These are phyloP conservation scores for Hypolimnas misippus DNA, from an alignment of 2,888 invertebrate species.

Conservation along the genomic window DNA sequence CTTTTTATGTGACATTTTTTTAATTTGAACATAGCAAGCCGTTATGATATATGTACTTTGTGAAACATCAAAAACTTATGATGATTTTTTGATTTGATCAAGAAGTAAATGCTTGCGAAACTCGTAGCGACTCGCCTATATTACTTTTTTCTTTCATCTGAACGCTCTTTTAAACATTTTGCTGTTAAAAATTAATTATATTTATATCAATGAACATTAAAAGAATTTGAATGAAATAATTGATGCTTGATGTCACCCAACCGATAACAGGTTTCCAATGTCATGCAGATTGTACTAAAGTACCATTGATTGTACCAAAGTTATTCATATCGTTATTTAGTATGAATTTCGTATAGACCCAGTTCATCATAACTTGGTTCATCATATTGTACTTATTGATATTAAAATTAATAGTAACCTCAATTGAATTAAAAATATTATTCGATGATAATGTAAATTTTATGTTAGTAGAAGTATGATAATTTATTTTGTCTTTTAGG, in stretches of 20 bases:
- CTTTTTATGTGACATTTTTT: neutral
- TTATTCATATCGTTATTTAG: neutral
- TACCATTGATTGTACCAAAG: too few relatives aligned
- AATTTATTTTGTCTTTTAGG: too few relatives aligned
- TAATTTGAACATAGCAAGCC: neutral
- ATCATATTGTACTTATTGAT: neutral
- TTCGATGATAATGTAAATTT: neutral
- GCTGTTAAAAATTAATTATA: too few relatives aligned
- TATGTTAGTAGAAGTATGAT: too few relatives aligned
- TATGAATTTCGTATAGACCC: neutral
- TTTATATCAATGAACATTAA: neutral
- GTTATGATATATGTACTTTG: too few relatives aligned
- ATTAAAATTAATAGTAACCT: conserved; percentile 3
- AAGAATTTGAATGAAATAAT: neutral
- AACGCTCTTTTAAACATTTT: too few relatives aligned
- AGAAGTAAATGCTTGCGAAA: too few relatives aligned
- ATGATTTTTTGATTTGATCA: too few relatives aligned
- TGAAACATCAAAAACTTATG: too few relatives aligned
- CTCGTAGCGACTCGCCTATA: too few relatives aligned
- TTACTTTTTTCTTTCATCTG: too few relatives aligned
- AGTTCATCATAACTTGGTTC: neutral
- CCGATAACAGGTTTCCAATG: neutral
- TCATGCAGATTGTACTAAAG: conserved; percentile 1
- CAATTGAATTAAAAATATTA: neutral
- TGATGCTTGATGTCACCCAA: neutral